Conservation (phyloP, 2,888 invertebrate genomes). For the Lissonota sp. region DNA sequence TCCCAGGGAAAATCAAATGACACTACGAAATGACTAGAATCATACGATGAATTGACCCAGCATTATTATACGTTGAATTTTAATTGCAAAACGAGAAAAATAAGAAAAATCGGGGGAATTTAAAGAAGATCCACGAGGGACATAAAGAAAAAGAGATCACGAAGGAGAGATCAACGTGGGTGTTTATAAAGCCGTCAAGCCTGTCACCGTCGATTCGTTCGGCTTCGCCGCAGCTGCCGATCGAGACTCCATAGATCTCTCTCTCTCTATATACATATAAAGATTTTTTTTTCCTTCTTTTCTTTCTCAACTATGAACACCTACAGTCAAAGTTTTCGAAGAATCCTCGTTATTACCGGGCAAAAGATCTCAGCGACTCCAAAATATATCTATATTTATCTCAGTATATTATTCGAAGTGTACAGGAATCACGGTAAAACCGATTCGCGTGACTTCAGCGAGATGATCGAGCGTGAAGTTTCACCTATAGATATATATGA, state of each 20-base stretch:
- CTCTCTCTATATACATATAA: background rate
- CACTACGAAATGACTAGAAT: no score
- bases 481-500: conserved; percentile 8
- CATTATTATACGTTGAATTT: no score
- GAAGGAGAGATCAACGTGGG: conserved; percentile 37
- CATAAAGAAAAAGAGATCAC: conserved; percentile 9
- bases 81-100: background rate
- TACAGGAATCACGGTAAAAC: conserved; percentile 53
- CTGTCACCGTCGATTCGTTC: conserved; percentile 55
- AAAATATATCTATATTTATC: background rate
- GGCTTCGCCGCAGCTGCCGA: conserved; percentile 49
- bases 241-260: conserved; percentile 17
- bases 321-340: conserved; percentile 34
- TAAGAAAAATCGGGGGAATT: background rate
- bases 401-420: conserved; percentile 27
- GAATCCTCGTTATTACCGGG: conserved; percentile 45
- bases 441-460: conserved; percentile 50
- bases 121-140: background rate
- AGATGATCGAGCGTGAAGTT: conserved; percentile 60
- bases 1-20: no score
- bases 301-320: conserved; percentile 9
- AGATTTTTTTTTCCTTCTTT: conserved; percentile 2
- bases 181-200: conserved; percentile 57
- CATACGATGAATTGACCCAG: no score
- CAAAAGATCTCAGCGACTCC: conserved; percentile 21